Percentiles rank a stretch among this genome's conserved stretches.
Evolutionary conservation across 2,888 invertebrate genomes (phyloP).

Genomic region (Rosalia funebris): DNA sequence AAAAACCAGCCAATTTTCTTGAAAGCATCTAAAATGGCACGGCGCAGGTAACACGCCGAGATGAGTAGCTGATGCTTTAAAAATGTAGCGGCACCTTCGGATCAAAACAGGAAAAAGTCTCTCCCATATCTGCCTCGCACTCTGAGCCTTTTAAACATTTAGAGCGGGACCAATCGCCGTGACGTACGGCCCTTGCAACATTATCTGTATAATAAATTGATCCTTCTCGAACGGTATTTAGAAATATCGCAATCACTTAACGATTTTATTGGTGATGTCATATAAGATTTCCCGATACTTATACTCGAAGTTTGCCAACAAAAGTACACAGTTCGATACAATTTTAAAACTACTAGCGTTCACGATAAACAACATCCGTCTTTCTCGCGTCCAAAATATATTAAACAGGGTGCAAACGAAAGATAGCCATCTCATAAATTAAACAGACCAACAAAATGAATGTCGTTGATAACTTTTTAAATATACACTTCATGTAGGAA

Average conservation of each 20-base stretch:
- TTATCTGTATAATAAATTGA: conserved; percentile 51
- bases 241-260: conserved; percentile 53
- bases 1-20: conserved; percentile 58
- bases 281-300: conserved; percentile 39
- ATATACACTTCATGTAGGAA: too few species aligned
- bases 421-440: too few species aligned
- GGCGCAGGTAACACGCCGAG: conserved; percentile 53
- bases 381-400: too few species aligned
- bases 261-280: conserved; percentile 51
- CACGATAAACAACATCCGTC: background rate
- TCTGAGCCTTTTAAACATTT: conserved; percentile 48
- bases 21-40: conserved; percentile 59
- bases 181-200: conserved; percentile 35
- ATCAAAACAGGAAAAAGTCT: conserved; percentile 49
- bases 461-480: too few species aligned
- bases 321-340: too few species aligned
- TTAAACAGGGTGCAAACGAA: too few species aligned
- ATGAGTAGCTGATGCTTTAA: conserved; percentile 60
- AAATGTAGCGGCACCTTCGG: conserved; percentile 57
- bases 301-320: background rate
- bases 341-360: background rate
- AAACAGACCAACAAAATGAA: too few species aligned
- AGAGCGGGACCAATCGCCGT: conserved; percentile 43
- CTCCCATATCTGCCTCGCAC: conserved; percentile 51
- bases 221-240: conserved; percentile 50